Percentiles rank a stretch among this genome's conserved stretches.
Evolutionary conservation across 2,797 vertebrate genomes (phyloP).

Genomic region (Eupleurogrammus muticus): DNA sequence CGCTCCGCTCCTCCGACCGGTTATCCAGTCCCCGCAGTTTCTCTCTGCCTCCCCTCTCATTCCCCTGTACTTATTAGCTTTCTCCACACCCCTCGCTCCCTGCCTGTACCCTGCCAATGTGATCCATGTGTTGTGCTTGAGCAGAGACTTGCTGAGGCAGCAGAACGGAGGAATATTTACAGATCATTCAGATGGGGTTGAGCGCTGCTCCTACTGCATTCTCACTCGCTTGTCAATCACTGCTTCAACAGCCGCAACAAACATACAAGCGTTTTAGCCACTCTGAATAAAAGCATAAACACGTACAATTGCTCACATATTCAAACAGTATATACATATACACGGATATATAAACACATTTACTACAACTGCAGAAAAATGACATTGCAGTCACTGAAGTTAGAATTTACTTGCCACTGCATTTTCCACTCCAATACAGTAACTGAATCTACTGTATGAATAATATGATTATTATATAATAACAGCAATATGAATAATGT

Average conservation of each 20-base stretch:
- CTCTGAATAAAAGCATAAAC: slow-evolving; percentile 1
- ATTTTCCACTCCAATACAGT: background rate
- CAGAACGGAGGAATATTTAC: slow-evolving; percentile 85
- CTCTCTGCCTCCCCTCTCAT: slow-evolving; percentile 22
- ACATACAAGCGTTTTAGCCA: slow-evolving; percentile 11
- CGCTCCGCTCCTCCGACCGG: slow-evolving; percentile 13
- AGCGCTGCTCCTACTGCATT: slow-evolving; percentile 61
- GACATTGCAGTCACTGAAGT: background rate
- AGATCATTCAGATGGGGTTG: slow-evolving; percentile 77
- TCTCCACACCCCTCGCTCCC: slow-evolving; percentile 30
- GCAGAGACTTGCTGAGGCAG: slow-evolving; percentile 80
- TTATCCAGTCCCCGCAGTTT: slow-evolving; percentile 29
- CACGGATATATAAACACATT: background rate
- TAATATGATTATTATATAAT: too few species aligned
- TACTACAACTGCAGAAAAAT: background rate
- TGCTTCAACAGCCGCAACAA: slow-evolving; percentile 33
- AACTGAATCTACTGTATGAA: too few species aligned
- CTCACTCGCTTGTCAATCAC: slow-evolving; percentile 75
- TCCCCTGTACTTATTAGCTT: slow-evolving; percentile 41
- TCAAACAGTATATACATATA: background rate
- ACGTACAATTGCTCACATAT: background rate
- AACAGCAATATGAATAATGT: too few species aligned
- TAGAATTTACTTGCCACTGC: background rate
- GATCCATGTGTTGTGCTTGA: slow-evolving; percentile 73
- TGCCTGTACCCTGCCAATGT: slow-evolving; percentile 61